Base-by-base conservation (phyloP, 2,888 invertebrate species). In the Pseudococcus jackbeardsleyi region DNA sequence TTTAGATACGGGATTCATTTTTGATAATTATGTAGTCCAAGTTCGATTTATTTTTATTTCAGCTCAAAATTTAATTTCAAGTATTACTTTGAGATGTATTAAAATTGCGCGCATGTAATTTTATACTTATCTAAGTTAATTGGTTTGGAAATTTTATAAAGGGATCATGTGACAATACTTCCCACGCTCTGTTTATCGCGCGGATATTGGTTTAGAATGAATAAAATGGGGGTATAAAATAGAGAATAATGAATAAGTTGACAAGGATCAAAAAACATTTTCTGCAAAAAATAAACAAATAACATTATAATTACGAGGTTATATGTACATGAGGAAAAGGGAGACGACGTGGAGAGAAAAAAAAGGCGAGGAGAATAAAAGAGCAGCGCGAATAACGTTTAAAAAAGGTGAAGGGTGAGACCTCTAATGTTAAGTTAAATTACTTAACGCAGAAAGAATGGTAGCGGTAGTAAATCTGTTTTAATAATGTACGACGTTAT, bases 401-500 rank as follows among this genome's bases (percentile, higher is more conserved):
- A 48, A 77, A 77, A 87, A 87, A 42, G 50, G 33, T 72, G 72
- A 87, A 48, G 77, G 85, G 64, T 50, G 85, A 86, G 77, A 87
- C 87, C 87, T 87, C 50, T 87, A 87, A 87, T 48, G 77, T 50
- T 77, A 77, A 87, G 87, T 87, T 87, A 77, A 87, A 87, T 87
- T 79, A 87, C 87, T 87, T 87, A 87, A 87, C 77, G 72, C 19
- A 86, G 19, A 59, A 33, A 54, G 72, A 72, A 42, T 46, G 48
- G 85, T 22, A 77, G 87, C 77, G 87, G 87, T 87, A 87, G 87
- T 87, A 87, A 87, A 87, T 87, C 87, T 87, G 77, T 87, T 87
- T 87, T 87, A 87, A 87, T 87, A 87, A 87, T 87, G 87, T 77
- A 87, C 87, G 87, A 77, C 77, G 87, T 87, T 87, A 87, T 77